A percentile compares a stretch with the other conserved stretches of the same genome.
Evolutionary conservation across 2,888 invertebrate genomes (phyloP).

Genomic region (Sabellastarte sp.): DNA sequence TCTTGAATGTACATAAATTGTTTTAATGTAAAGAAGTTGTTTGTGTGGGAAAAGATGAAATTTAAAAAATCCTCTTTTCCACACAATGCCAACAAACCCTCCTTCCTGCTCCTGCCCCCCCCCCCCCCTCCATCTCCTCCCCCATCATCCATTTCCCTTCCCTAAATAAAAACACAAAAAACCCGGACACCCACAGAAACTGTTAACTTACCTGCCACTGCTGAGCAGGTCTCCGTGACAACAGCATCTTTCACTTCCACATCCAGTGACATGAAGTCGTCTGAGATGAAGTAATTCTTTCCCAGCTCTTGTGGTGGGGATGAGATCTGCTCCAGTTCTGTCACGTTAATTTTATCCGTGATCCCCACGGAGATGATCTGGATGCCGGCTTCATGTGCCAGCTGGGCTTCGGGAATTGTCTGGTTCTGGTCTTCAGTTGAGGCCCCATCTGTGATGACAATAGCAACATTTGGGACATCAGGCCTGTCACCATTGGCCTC

Average conservation of each 20-base stretch:
- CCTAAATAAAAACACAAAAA: too few species aligned
- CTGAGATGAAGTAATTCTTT: slow-evolving; percentile 29
- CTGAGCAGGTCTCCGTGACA: neutral
- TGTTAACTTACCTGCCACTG: too few species aligned
- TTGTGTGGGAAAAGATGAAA: too few species aligned
- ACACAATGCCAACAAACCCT: too few species aligned
- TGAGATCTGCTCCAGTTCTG: slow-evolving; percentile 13
- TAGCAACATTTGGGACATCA: slow-evolving; percentile 13
- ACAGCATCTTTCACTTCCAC: neutral
- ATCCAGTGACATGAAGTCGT: slow-evolving; percentile 13
- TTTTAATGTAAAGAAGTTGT: too few species aligned
- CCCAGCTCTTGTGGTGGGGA: slow-evolving; percentile 16
- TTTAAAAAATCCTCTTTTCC: too few species aligned
- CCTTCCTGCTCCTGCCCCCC: too few species aligned
- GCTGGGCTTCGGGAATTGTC: slow-evolving; percentile 9
- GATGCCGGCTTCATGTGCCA: slow-evolving; percentile 7
- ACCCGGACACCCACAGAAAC: too few species aligned
- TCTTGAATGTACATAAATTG: too few species aligned
- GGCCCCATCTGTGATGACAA: slow-evolving; percentile 17
- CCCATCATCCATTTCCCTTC: too few species aligned
- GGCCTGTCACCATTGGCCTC: slow-evolving; percentile 11
- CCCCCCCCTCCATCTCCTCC: too few species aligned
- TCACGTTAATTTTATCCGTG: slow-evolving; percentile 6
- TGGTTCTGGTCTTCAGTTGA: neutral
- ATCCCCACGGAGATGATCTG: slow-evolving; percentile 14